phyloP scores from a whole-genome alignment of 2,888 invertebrate genomes.

The Metellina segmentata region DNA sequence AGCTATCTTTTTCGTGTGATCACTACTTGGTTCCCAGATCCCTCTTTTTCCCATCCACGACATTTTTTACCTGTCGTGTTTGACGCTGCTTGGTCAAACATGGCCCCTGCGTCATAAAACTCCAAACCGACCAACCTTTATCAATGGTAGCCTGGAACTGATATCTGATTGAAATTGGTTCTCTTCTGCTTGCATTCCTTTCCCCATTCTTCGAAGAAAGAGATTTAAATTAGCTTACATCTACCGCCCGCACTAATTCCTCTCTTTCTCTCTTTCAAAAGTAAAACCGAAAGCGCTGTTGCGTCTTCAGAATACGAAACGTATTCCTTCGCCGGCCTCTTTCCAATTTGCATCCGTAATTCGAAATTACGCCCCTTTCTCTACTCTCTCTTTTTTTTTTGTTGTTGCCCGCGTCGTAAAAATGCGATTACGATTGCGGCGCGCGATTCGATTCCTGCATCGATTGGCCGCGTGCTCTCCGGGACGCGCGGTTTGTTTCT shows the following conservation, averaged over 20 bases:
- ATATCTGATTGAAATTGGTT: neutral
- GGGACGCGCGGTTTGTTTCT: neutral
- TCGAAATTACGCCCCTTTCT: conserved; percentile 52
- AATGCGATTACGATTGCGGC: conserved; percentile 31
- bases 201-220: conserved; percentile 4
- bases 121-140: neutral
- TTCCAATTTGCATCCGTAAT: conserved; percentile 73
- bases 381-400: neutral
- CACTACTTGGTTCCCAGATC: too few relatives aligned
- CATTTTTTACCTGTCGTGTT: too few relatives aligned
- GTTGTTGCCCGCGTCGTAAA: neutral
- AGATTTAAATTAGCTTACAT: conserved; percentile 63
- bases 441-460: neutral
- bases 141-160: too few relatives aligned
- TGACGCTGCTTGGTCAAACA: neutral
- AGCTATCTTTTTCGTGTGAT: too few relatives aligned
- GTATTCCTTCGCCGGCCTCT: conserved; percentile 32
- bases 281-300: conserved; percentile 47
- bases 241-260: conserved; percentile 42
- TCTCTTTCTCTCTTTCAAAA: conserved; percentile 5
- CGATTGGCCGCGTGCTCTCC: neutral
- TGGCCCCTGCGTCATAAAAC: neutral
- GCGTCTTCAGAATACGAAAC: conserved; percentile 12
- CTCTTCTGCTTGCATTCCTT: neutral
- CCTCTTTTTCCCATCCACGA: too few relatives aligned